Base-by-base conservation (phyloP, 1,140 invertebrate species). In the Papilio glaucus region DNA sequence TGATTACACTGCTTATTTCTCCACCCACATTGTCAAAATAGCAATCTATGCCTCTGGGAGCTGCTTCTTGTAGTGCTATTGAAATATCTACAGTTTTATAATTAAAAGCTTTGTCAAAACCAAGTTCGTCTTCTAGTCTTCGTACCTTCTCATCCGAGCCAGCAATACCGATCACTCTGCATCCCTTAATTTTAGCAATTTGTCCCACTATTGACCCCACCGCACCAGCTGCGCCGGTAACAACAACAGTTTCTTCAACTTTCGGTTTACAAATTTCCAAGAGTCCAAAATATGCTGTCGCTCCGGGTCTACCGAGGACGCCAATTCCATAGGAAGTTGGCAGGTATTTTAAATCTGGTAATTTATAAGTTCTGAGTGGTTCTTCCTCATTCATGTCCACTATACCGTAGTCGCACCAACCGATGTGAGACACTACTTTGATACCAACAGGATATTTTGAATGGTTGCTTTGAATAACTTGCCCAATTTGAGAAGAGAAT, bases 211-310 rank as follows among this genome's bases (percentile, higher is more conserved):
- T 81, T 49, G 94, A 95, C 1, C 96, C 96, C 7, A 97, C 96
- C 21, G 96, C 96, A 24, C 96, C 95, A 8, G 94, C 95, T 3
- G 95, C 95, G 10, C 94, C 94, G 18, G 93, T 95, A 1, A 97
- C 94, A 0, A 96, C 95, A 0, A 97, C 93, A 0, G 94, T 95
- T 80, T 97, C 96, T 13, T 96, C 96, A 18, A 87, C 70, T 87
- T 96, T 95, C 2, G 96, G 96, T 18, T 95, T 82, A 76, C 96
- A 96, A 29, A 96, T 85, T 67, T 96, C 95, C 42, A 96, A 74
- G 10, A 97, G 93, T 0, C 96, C 96, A 86, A 96, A 96, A 84
- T 96, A 97, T 0, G 96, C 96, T 0, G 96, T 96, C 38, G 94
- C 94, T 29, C 91, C 91, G 0, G 87, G 84, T 86, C 91, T 90